Base-by-base conservation (phyloP, 2,113 vertebrate species). In the Alces alces region DNA sequence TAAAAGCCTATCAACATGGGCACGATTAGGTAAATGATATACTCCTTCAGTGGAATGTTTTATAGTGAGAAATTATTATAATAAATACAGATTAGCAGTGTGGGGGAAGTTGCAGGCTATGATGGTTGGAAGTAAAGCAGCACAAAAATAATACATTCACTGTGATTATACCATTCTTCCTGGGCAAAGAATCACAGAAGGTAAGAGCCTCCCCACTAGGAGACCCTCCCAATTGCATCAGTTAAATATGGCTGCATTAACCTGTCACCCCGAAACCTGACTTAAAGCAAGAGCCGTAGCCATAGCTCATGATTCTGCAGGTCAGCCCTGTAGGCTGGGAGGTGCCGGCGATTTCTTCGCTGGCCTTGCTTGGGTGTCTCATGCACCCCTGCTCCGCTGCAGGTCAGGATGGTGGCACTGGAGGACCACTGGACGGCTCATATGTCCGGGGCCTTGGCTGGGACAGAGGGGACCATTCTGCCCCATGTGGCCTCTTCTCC, bases 1-100 rank as follows among this genome's bases (percentile, higher is more conserved):
- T 64, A 47, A 25, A 85, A 88, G 52, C 27, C 82, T 27, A 14
- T 85, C 73, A 85, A 47, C 60, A 39, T 85, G 58, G 47, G 27
- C 6, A 5, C 27, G 17, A 28, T 86, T 58, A 52, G 57, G 73
- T 50, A 85, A 89, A 36, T 66, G 52, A 36, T 25, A 14, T 79
- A 11, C 3, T 86, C 78, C 58, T 89, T 91, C 60, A 16, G 16
- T 78, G 47, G 45, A 92, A 21, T 96, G 66, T 82, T 89, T 88
- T 43, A 52, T 82, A 45, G 33, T 39, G 58, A 47, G 60, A 55
- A 73, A 64, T 82, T 79, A 84, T 94, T 45, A 7, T 33, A 39
- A 52, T 79, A 70, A 66, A 85, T 91, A 28, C 15, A 82, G 30
- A 58, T 45, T 76, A 93, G 47, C 66, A 47, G 0, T 27, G 17